phyloP scores from a whole-genome alignment of 2,797 vertebrate genomes.

The Gorsachius magnificus region DNA sequence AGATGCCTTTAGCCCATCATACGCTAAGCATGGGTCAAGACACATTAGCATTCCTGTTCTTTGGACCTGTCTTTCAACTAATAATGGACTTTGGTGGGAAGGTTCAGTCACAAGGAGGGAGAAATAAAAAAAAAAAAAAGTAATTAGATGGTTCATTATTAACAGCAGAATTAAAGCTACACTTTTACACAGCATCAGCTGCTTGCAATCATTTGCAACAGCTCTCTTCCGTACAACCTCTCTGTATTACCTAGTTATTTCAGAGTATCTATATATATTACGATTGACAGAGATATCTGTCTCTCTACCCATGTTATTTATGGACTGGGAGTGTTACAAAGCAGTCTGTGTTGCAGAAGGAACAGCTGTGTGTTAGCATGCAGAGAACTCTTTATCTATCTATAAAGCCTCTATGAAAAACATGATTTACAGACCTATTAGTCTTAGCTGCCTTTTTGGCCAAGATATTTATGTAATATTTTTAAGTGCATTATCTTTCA shows the following conservation, averaged over 20 bases:
- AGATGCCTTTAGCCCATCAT: fast-evolving
- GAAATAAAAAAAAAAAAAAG: background rate
- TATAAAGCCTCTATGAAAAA: background rate
- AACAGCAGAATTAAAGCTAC: background rate
- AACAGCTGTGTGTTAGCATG: background rate
- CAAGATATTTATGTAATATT: background rate
- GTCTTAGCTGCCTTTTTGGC: background rate
- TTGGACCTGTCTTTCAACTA: background rate
- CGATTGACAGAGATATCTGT: background rate
- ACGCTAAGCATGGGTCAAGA: background rate
- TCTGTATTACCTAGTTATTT: background rate
- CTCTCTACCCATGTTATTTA: background rate
- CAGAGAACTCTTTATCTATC: background rate
- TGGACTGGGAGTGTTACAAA: background rate
- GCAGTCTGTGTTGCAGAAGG: background rate
- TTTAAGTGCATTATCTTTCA: background rate
- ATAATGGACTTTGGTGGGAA: background rate
- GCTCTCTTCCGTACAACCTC: background rate
- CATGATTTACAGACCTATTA: background rate
- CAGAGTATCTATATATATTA: background rate
- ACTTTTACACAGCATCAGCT: background rate
- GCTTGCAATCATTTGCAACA: background rate
- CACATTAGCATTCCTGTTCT: background rate
- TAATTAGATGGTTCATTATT: background rate
- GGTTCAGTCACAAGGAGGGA: background rate